These are phyloP conservation scores for Nipponacmea schrenckii DNA, from an alignment of 2,888 invertebrate species.

Conservation along the genomic window DNA sequence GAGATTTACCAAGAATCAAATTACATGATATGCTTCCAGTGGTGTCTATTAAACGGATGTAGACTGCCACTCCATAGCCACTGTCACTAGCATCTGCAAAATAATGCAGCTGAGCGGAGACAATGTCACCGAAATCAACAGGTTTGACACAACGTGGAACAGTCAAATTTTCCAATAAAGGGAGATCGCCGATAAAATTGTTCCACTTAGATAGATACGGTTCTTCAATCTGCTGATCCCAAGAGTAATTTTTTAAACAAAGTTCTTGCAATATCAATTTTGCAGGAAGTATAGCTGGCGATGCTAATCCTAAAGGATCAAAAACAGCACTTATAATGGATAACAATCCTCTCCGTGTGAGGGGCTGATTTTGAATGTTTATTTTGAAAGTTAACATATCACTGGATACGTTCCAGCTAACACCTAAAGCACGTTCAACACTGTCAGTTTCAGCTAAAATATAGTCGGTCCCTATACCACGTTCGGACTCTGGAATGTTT, in stretches of 20 bases:
- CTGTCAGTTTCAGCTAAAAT: conserved; percentile 13
- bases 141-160: conserved; percentile 12
- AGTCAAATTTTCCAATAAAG: background rate
- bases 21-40: no score
- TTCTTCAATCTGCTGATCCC: background rate
- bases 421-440: conserved; percentile 21
- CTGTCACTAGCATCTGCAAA: background rate
- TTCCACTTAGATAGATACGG: background rate
- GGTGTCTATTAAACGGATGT: background rate
- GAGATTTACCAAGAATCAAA: no score
- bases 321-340: conserved; percentile 10
- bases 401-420: conserved; percentile 13
- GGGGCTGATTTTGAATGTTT: background rate
- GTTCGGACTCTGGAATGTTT: conserved; percentile 18
- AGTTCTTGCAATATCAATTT: background rate
- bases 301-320: conserved; percentile 18
- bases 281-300: conserved; percentile 13
- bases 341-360: conserved; percentile 13
- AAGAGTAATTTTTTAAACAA: background rate
- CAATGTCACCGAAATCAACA: background rate
- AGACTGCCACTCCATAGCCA: background rate
- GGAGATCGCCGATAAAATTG: conserved; percentile 10
- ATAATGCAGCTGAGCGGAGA: background rate
- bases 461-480: conserved; percentile 1
- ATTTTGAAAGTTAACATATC: conserved; percentile 13